These are phyloP conservation scores for Aplodontia rufa DNA, from an alignment of 2,113 vertebrate species.

Conservation along the genomic window DNA sequence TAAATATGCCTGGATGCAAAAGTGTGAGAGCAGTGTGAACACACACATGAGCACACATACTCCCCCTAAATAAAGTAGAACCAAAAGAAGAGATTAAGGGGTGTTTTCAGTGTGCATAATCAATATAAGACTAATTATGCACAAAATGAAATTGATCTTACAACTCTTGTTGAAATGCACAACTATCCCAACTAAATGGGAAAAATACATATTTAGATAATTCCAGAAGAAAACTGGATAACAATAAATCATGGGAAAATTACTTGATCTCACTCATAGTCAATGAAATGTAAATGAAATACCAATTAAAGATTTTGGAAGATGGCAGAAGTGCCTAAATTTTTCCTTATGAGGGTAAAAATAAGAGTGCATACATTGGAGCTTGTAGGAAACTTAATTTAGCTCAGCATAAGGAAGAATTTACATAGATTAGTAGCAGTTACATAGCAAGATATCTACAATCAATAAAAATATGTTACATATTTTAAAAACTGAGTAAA, in stretches of 20 bases:
- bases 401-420: background rate
- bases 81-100: background rate
- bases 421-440: background rate
- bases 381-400: background rate
- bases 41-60: background rate
- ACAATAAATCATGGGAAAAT: background rate
- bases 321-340: too few species aligned
- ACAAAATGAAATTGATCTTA: background rate
- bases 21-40: too few species aligned
- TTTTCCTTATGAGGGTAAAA: background rate
- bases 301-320: too few species aligned
- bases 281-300: background rate
- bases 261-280: background rate
- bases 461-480: background rate
- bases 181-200: background rate
- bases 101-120: background rate
- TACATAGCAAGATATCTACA: background rate
- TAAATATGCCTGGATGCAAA: background rate
- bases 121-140: background rate
- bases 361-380: background rate
- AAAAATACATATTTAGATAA: too few species aligned
- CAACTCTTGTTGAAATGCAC: background rate
- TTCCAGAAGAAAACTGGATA: too few species aligned
- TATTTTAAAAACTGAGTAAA: background rate
- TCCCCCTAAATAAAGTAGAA: background rate